Percentiles rank a stretch among this genome's conserved stretches.
Conservation (phyloP, 2,888 invertebrate species). For the Drosophila yooni region DNA sequence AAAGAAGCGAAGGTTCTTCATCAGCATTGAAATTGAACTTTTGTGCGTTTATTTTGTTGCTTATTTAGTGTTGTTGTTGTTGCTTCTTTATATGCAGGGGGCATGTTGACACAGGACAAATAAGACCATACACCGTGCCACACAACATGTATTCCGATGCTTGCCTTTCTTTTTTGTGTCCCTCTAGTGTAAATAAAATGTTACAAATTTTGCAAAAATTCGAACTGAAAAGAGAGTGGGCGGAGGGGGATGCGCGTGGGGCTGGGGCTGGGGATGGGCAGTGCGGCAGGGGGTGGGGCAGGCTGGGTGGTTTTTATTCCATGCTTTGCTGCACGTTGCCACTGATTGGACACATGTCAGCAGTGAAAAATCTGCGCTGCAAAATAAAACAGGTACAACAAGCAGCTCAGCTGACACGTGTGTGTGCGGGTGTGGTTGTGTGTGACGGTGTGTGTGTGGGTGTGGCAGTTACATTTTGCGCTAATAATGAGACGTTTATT, state of each 20-base stretch:
- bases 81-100: slow-evolving; percentile 72
- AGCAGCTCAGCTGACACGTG: slow-evolving; percentile 41
- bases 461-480: slow-evolving; percentile 50
- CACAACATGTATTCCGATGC: not conserved
- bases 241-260: not conserved
- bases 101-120: slow-evolving; percentile 74
- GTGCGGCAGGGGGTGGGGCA: not conserved
- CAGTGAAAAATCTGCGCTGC: slow-evolving; percentile 59
- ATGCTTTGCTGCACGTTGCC: slow-evolving; percentile 72
- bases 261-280: not conserved
- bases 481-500: slow-evolving; percentile 77
- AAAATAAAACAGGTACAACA: slow-evolving; percentile 51
- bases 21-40: slow-evolving; percentile 73
- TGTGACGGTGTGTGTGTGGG: slow-evolving; percentile 30
- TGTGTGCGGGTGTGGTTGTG: slow-evolving; percentile 1
- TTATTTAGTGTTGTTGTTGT: slow-evolving; percentile 26
- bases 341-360: slow-evolving; percentile 78
- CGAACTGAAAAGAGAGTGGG: not conserved
- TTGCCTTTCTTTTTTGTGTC: slow-evolving; percentile 28
- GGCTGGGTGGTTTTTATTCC: slow-evolving; percentile 13
- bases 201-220: slow-evolving; percentile 71
- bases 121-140: slow-evolving; percentile 43
- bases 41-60: slow-evolving; percentile 35
- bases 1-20: slow-evolving; percentile 39
- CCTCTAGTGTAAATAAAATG: slow-evolving; percentile 72